Evolutionary conservation across 2,113 vertebrate species (phyloP).

Genomic region (Nothobranchius furzeri): DNA sequence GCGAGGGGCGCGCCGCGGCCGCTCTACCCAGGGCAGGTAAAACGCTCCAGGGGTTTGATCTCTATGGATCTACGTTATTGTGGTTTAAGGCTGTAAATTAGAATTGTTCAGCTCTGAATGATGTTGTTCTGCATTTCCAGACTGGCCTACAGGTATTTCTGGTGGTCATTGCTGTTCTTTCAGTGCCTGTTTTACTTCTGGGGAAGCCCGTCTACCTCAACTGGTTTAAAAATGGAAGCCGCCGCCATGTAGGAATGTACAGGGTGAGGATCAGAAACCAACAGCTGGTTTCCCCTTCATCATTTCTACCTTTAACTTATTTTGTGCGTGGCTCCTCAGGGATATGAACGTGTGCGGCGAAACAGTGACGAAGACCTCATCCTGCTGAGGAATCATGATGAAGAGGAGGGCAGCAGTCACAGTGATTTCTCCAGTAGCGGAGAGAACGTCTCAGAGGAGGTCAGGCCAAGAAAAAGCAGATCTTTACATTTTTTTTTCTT

Average conservation of each 20-base stretch:
- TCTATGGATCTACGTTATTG: background rate
- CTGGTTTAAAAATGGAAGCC: conserved; percentile 87
- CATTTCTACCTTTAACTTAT: background rate
- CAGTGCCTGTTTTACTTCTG: conserved; percentile 89
- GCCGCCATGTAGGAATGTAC: conserved; percentile 81
- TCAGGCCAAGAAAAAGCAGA: conserved; percentile 52
- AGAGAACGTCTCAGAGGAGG: conserved; percentile 82
- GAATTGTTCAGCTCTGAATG: background rate
- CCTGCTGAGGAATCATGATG: conserved; percentile 83
- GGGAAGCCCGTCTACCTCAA: conserved; percentile 93
- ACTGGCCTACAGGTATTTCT: conserved; percentile 85
- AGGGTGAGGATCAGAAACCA: conserved; percentile 78
- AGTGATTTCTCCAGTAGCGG: conserved; percentile 76
- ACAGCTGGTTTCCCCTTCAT: no score
- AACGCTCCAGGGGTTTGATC: background rate
- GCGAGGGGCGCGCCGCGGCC: conserved; percentile 35
- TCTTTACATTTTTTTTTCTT: background rate
- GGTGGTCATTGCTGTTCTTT: conserved; percentile 83
- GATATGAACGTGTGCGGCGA: conserved; percentile 89
- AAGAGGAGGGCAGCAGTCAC: conserved; percentile 85
- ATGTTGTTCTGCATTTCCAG: conserved; percentile 66
- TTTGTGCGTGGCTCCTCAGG: conserved; percentile 58
- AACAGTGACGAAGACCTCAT: conserved; percentile 92
- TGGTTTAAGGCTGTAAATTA: background rate
- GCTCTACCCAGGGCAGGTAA: conserved; percentile 90